These are phyloP conservation scores for Sminthurinus aureus DNA, from an alignment of 2,888 invertebrate genomes.

Conservation along the genomic window DNA sequence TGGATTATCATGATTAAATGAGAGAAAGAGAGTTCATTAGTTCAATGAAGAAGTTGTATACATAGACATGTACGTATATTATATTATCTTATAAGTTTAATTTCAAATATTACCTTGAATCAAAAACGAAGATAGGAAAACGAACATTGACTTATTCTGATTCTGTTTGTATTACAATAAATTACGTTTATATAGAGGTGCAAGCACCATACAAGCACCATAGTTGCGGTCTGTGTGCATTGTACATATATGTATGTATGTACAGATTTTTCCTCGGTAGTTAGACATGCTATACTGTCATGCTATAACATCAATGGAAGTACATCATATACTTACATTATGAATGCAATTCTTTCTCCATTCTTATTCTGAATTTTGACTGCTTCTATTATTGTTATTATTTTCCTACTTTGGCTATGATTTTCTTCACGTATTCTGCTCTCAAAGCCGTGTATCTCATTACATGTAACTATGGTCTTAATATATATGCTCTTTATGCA, in stretches of 20 bases:
- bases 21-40: slow-evolving; percentile 39
- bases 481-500: background rate
- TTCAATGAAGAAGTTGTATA: slow-evolving; percentile 33
- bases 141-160: too few species aligned
- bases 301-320: too few species aligned
- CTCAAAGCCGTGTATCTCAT: background rate
- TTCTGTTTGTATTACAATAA: too few species aligned
- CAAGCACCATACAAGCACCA: too few species aligned
- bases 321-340: background rate
- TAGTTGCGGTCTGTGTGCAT: too few species aligned
- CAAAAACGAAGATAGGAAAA: too few species aligned
- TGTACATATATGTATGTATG: too few species aligned
- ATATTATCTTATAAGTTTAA: slow-evolving; percentile 10
- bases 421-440: too few species aligned
- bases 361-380: background rate
- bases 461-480: background rate
- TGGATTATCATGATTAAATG: slow-evolving; percentile 36
- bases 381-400: background rate
- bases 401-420: background rate
- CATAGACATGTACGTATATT: too few species aligned
- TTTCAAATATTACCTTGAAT: slow-evolving; percentile 34
- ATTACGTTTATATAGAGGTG: too few species aligned
- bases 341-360: background rate
- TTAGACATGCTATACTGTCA: too few species aligned
- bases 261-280: too few species aligned